Conservation (phyloP, 2,113 vertebrate species). For the Macrotis lagotis region DNA sequence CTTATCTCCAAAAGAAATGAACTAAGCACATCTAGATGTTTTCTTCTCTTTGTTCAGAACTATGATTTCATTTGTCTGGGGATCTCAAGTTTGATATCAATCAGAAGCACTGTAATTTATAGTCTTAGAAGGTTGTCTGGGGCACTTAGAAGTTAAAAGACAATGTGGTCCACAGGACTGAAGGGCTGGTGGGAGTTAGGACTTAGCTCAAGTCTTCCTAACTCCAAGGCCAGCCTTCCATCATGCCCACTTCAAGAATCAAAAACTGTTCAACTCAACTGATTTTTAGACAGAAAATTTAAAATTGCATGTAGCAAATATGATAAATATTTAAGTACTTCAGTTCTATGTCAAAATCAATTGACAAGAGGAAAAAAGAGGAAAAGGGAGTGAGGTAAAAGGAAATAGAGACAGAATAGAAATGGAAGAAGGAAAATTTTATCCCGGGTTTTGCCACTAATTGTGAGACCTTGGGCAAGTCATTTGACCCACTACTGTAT, state of each 20-base stretch:
- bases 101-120: not conserved
- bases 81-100: not conserved
- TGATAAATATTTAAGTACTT: not conserved
- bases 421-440: not conserved
- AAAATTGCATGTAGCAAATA: not conserved
- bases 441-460: not conserved
- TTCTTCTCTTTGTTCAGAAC: slow-evolving; percentile 1
- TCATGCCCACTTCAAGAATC: not conserved
- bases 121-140: not conserved
- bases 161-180: not conserved
- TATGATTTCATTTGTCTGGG: not conserved
- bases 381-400: not conserved
- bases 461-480: not conserved
- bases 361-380: not conserved
- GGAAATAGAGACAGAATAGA: not conserved
- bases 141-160: not conserved
- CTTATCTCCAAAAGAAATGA: not conserved
- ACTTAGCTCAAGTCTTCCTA: not conserved
- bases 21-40: slow-evolving; percentile 20
- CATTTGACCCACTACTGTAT: not conserved
- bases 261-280: not conserved
- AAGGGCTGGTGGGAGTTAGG: not conserved
- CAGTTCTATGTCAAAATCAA: not conserved
- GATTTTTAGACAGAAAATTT: not conserved
- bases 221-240: not conserved